Conservation (phyloP, 2,888 invertebrate genomes). For the Campaea margaritaria region DNA sequence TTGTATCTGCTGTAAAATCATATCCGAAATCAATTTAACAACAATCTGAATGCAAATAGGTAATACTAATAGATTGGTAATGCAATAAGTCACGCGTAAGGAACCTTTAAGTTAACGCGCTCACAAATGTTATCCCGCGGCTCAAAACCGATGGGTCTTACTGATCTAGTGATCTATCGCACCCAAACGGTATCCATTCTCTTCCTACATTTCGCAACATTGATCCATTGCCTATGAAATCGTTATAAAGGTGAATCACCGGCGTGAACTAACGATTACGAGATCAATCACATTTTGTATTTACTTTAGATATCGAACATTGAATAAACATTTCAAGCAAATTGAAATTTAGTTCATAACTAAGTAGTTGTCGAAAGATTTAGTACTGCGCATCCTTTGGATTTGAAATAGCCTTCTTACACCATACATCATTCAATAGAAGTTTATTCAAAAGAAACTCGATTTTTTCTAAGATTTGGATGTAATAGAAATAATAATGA, state of each 20-base stretch:
- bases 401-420: conserved; percentile 10
- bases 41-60: no score
- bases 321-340: conserved; percentile 25
- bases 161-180: conserved; percentile 73
- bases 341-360: conserved; percentile 21
- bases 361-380: conserved; percentile 24
- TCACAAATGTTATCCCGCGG: conserved; percentile 49
- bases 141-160: conserved; percentile 61
- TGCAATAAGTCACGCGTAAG: conserved; percentile 14
- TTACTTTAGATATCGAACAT: conserved; percentile 27
- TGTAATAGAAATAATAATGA: background rate
- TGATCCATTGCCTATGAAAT: conserved; percentile 60
- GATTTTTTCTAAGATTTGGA: background rate
- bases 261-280: conserved; percentile 30
- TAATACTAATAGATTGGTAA: conserved; percentile 11
- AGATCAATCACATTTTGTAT: conserved; percentile 31
- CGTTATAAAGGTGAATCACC: conserved; percentile 56
- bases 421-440: background rate
- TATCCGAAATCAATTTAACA: no score
- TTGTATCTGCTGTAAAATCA: no score
- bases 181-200: conserved; percentile 56
- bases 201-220: conserved; percentile 69
- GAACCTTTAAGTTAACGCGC: conserved; percentile 27
- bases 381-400: conserved; percentile 8
- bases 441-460: background rate